phyloP scores from a whole-genome alignment of 2,888 invertebrate genomes.

The Nebria salina region DNA sequence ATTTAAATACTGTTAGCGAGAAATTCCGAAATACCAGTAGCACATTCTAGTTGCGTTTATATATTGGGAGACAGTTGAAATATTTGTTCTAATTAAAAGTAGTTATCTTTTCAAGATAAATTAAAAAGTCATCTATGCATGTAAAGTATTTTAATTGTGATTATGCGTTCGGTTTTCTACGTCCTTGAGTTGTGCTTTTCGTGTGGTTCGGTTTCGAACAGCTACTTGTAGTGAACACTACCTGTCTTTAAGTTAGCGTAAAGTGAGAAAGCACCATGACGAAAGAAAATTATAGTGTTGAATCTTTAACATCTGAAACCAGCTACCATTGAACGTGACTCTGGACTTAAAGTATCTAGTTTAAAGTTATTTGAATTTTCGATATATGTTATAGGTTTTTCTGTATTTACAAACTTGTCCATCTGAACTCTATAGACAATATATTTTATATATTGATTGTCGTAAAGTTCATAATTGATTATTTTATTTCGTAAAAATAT shows the following conservation, averaged over 20 bases:
- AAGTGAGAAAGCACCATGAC: background rate
- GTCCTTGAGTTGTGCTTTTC: background rate
- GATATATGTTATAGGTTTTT: background rate
- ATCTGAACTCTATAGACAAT: background rate
- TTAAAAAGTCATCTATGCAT: background rate
- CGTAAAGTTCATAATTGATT: too few species aligned
- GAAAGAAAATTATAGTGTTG: background rate
- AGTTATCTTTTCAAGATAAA: background rate
- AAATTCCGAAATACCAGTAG: background rate
- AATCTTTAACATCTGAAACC: background rate
- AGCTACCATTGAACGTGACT: background rate
- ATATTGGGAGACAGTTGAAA: background rate
- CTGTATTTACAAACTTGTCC: background rate
- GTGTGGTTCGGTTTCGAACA: background rate
- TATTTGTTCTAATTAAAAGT: background rate
- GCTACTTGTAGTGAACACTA: background rate
- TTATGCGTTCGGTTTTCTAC: background rate
- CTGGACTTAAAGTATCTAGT: background rate
- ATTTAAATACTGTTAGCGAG: background rate
- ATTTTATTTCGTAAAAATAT: too few species aligned
- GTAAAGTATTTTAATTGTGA: constrained; percentile 1
- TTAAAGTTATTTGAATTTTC: background rate
- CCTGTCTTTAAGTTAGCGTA: background rate
- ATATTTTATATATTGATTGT: too few species aligned
- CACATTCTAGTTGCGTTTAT: background rate